phyloP scores from a whole-genome alignment of 2,888 invertebrate genomes.

The Teleiodes luculella region DNA sequence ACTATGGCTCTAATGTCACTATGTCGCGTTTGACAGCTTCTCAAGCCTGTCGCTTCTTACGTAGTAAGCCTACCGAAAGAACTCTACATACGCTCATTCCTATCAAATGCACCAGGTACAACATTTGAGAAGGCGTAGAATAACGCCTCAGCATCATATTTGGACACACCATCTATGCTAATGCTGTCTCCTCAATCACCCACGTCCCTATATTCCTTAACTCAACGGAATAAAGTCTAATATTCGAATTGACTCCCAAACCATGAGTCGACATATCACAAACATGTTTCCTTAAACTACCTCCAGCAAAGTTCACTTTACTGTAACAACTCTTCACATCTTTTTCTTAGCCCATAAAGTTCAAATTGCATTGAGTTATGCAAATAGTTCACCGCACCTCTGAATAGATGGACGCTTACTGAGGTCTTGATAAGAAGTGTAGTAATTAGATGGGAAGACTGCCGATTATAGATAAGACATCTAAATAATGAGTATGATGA shows the following conservation, averaged over 20 bases:
- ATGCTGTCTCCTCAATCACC: slow-evolving; percentile 36
- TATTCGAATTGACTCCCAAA: background rate
- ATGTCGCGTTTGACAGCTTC: too few relatives aligned
- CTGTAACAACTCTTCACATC: background rate
- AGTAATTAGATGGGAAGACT: slow-evolving; percentile 25
- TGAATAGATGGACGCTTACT: slow-evolving; percentile 27
- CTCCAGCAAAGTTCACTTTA: too few relatives aligned
- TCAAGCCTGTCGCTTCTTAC: too few relatives aligned
- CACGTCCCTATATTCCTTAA: background rate
- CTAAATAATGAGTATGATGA: slow-evolving; percentile 6
- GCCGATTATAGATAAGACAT: slow-evolving; percentile 13
- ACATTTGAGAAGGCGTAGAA: slow-evolving; percentile 35
- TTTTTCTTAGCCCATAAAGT: background rate
- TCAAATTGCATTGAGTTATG: background rate
- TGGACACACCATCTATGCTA: slow-evolving; percentile 52
- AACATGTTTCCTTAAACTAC: background rate
- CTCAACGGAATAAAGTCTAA: background rate
- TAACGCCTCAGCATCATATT: slow-evolving; percentile 49
- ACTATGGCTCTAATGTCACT: too few relatives aligned
- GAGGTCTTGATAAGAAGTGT: slow-evolving; percentile 26
- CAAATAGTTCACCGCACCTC: background rate
- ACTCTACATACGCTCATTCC: background rate
- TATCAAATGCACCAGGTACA: slow-evolving; percentile 23
- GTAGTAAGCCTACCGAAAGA: too few relatives aligned
- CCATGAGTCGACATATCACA: background rate